Evolutionary conservation across 2,888 invertebrate genomes (phyloP).

Genomic region (Scaptomyza tumidula): DNA sequence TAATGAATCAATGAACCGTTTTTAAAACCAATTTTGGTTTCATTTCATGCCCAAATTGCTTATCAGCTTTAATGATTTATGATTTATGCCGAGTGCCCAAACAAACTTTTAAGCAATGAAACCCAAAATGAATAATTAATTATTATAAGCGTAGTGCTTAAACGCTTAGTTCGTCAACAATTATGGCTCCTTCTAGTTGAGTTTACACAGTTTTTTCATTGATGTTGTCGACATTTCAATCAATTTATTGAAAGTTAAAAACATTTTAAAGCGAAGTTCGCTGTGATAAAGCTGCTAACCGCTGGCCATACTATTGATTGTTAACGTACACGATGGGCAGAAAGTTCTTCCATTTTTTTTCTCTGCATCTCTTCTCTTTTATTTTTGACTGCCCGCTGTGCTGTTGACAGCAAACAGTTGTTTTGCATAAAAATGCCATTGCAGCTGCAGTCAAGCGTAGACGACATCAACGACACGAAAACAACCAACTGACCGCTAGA

Average conservation of each 20-base stretch:
- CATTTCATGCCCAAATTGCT: neutral
- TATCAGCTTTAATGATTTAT: neutral
- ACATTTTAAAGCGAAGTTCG: constrained; percentile 36
- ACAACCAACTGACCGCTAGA: constrained; percentile 12
- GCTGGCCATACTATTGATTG: constrained; percentile 13
- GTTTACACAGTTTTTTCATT: too few relatives aligned
- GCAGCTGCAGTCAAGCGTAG: constrained; percentile 57
- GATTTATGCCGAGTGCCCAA: neutral
- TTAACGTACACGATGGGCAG: neutral
- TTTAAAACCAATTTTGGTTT: neutral
- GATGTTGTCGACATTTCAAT: constrained; percentile 46
- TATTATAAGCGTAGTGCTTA: constrained; percentile 3
- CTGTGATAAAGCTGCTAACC: constrained; percentile 32
- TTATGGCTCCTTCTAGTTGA: constrained; percentile 2
- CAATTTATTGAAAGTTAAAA: constrained; percentile 54
- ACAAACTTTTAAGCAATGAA: neutral
- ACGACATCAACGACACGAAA: constrained; percentile 17
- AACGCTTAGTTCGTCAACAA: constrained; percentile 3
- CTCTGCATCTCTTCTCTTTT: neutral
- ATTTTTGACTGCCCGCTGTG: constrained; percentile 53
- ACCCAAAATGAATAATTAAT: too few relatives aligned
- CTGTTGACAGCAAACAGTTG: constrained; percentile 78
- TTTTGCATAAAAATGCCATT: constrained; percentile 79
- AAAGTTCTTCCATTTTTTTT: neutral
- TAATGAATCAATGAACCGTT: neutral